Evolutionary conservation across 2,113 vertebrate genomes (phyloP), one percentile per base, ranked within the genome.

Genomic region (Heteronetta atricapilla): DNA sequence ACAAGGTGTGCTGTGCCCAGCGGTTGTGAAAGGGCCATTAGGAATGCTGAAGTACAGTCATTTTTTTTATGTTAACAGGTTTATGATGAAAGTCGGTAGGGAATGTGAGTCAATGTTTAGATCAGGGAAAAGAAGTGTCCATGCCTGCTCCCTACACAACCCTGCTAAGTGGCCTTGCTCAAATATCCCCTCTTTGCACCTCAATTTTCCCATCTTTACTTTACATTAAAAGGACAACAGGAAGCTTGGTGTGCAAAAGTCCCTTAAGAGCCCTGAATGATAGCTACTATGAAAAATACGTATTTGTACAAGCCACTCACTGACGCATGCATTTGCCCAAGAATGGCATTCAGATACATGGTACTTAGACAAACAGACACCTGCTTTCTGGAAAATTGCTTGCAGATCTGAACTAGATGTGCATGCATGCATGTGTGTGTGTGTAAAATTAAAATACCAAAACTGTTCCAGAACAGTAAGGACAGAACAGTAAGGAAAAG

Each of bases 241-340:
- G 92, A 91, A 93, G n/a, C 64, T 58, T 93, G 74, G 38, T 20
- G 38, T 89, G 83, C 33, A 86, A 67, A 94, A 95, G 55, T 62
- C 77, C 70, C 89, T 75, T 59, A 87, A 92, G 74, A 95, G 70
- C 70, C 40, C 59, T 33, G 53, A 92, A 78, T 75, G 81, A 59
- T 87, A 89, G 77, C n/a, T 85, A 59, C 63, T 73, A 59, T 22
- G 90, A 94, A 93, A 97, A 92, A 88, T 69, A 84, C 38, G 46
- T 82, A 91, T 86, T 97, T 96, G 69, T 48, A 80, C 73, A 48
- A 81, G 75, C 73, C 77, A 59, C 77, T 82, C 58, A 84, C 59
- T 90, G 90, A 79, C 52, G 90, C 38, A 40, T 91, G 90, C 86
- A 76, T 95, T 95, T 95, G 74, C 75, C 92, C 86, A 92, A n/a